A percentile compares a stretch with the other conserved stretches of the same genome.
Evolutionary conservation across 37 sponge, comb jelly and placozoan genomes (phyloP).

Genomic region (Haliclona indistincta): DNA sequence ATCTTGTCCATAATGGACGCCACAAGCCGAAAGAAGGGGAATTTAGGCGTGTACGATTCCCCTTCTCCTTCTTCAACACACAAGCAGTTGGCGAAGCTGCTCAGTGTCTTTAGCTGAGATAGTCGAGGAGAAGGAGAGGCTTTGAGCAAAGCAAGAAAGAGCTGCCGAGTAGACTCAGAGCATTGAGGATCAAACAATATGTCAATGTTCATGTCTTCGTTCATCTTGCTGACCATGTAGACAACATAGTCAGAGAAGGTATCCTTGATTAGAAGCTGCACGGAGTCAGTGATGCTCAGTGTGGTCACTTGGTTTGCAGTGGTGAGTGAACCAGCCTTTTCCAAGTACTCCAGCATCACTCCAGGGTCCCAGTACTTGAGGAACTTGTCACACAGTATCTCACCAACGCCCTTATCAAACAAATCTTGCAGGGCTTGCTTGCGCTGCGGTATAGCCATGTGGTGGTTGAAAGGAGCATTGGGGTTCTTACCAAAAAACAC

Average conservation of each 20-base stretch:
- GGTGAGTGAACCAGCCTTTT: conserved; percentile 57
- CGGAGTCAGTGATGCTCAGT: conserved; percentile 74
- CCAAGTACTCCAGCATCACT: conserved; percentile 71
- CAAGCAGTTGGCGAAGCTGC: conserved; percentile 12
- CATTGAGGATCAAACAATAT: conserved; percentile 35
- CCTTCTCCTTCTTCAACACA: neutral
- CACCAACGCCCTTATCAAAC: conserved; percentile 62
- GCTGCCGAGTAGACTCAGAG: conserved; percentile 13
- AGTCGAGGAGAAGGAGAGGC: conserved; percentile 58
- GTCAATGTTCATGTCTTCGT: conserved; percentile 75
- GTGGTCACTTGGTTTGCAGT: conserved; percentile 50
- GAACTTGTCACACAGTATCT: conserved; percentile 60
- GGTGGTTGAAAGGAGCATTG: conserved; percentile 33
- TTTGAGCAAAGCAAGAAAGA: conserved; percentile 57
- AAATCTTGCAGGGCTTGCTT: conserved; percentile 14
- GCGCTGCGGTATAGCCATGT: conserved; percentile 31
- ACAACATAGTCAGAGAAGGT: conserved; percentile 83
- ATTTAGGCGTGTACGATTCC: conserved; percentile 36
- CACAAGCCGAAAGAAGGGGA: conserved; percentile 68
- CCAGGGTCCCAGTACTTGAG: conserved; percentile 74
- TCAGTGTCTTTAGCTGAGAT: conserved; percentile 57
- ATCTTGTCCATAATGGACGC: conserved; percentile 36
- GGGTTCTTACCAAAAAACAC: conserved; percentile 38
- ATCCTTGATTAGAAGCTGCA: conserved; percentile 62
- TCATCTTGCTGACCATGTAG: conserved; percentile 75